phyloP scores from a whole-genome alignment of 2,888 invertebrate species.

The Pyrocoelia pectoralis region DNA sequence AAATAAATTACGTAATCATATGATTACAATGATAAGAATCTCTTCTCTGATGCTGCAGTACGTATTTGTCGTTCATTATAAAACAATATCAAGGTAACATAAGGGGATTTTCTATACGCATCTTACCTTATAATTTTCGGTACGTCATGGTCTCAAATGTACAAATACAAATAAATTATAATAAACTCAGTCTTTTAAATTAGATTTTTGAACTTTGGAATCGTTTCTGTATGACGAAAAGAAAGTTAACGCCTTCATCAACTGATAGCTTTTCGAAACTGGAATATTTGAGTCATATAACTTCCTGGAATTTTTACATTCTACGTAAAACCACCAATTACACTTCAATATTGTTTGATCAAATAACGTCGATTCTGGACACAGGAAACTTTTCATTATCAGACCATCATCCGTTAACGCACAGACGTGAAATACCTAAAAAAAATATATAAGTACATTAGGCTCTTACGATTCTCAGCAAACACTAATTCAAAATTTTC shows the following conservation, averaged over 20 bases:
- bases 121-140: too few relatives aligned
- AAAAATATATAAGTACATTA: conserved; percentile 34
- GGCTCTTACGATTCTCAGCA: too few relatives aligned
- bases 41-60: too few relatives aligned
- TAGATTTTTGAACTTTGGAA: conserved; percentile 42
- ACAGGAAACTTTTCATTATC: conserved; percentile 90
- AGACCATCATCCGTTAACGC: conserved; percentile 88
- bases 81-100: too few relatives aligned
- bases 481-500: too few relatives aligned
- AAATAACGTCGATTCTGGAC: conserved; percentile 90
- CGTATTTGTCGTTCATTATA: too few relatives aligned
- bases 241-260: conserved; percentile 90
- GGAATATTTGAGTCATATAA: conserved; percentile 91
- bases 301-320: conserved; percentile 81
- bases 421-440: conserved; percentile 90
- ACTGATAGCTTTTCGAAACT: conserved; percentile 88
- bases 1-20: too few relatives aligned
- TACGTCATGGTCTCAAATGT: too few relatives aligned
- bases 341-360: conserved; percentile 91
- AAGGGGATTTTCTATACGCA: too few relatives aligned
- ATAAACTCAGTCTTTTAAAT: conserved; percentile 43
- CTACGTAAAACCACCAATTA: conserved; percentile 95
- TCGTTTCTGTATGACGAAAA: conserved; percentile 86
- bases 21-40: too few relatives aligned
- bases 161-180: too few relatives aligned